phyloP scores from a whole-genome alignment of 2,113 vertebrate species.

The Scopus umbretta region DNA sequence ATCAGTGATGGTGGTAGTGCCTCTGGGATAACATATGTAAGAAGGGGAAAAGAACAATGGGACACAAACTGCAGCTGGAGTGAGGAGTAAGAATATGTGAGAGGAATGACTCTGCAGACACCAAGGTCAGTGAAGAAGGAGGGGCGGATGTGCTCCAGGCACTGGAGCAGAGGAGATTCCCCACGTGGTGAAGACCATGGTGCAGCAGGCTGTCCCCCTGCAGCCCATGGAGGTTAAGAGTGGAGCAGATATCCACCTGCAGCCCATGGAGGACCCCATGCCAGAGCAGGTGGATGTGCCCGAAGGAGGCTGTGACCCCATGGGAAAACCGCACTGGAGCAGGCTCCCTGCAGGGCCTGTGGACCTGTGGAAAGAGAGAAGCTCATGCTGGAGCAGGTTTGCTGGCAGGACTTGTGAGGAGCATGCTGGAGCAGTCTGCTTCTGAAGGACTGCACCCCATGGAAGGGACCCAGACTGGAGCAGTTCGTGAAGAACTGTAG shows the following conservation, averaged over 20 bases:
- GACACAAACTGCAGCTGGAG: background rate
- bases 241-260: too few species aligned
- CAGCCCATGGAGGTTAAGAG: background rate
- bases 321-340: background rate
- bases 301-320: too few species aligned
- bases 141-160: background rate
- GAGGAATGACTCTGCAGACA: background rate
- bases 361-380: too few species aligned
- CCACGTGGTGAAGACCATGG: background rate
- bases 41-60: background rate
- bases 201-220: background rate
- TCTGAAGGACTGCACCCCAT: background rate
- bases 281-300: background rate
- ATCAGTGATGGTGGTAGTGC: background rate
- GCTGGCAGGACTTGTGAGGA: background rate
- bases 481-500: background rate
- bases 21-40: background rate
- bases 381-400: background rate
- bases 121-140: background rate
- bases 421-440: background rate
- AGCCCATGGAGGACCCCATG: background rate
- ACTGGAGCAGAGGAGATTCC: background rate
- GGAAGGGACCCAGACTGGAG: background rate
- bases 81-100: background rate
- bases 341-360: too few species aligned